Evolutionary conservation across 2,888 invertebrate genomes (phyloP), one percentile per base, ranked within the genome.

Genomic region (Nesidiocoris tenuis): DNA sequence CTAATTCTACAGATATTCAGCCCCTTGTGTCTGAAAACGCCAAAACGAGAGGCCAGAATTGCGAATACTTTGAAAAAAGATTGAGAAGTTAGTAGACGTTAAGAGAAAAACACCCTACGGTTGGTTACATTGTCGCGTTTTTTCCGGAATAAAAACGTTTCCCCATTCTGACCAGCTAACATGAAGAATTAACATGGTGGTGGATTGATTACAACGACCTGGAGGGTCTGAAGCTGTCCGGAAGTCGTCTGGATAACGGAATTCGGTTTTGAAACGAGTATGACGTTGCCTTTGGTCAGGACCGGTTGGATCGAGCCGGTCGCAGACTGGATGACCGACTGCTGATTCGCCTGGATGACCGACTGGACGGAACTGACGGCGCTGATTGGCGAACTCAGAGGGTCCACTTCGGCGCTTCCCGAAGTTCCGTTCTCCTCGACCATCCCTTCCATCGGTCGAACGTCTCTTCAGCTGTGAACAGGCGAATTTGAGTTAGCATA

Each of bases 281-380:
- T 93, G 80, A 95, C 93, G 87, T 93, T 93, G 82, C 91, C 91
- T 87, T 95, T 95, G 80, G 92, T 89, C 84, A 95, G 87, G 83
- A 90, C 89, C 81, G 92, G 90, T 83, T 92, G 91, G 81, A 92
- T 88, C 83, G 92, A 93, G 74, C 80, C 80, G 2, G 93, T 90
- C 79, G 95, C 94, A 79, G 94, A 94, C 86, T 97, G 96, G 84
- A 97, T 96, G 72, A 96, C 96, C 80, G 95, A 96, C 84, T 95
- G 95, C 84, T 95, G 95, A 85, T 95, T 95, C 79, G 95, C 92
- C 86, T 97, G 96, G 84, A 96, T 96, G 79, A 96, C 96, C 81
- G 96, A 95, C 85, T 96, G 96, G 80, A 94, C 94, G 86, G 88
- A 87, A 79, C 87, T 87, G 80, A 85, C 86, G 80, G 87, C 78